Base-by-base conservation (phyloP, 2,888 invertebrate genomes). In the Synanthedon myopaeformis region DNA sequence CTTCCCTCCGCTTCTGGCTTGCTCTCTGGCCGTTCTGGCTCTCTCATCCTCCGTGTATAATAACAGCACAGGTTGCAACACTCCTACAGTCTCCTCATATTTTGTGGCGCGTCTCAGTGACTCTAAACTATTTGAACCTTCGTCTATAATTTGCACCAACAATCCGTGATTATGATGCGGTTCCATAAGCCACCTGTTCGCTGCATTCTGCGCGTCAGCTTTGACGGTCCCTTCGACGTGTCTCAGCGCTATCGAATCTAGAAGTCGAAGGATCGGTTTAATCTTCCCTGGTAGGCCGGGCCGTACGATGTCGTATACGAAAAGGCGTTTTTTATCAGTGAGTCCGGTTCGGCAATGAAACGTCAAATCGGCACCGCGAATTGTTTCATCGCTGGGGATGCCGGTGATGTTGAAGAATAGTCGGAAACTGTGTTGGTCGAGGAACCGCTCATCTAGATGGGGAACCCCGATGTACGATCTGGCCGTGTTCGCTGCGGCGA, bases 131-230 rank as follows among this genome's bases (percentile, higher is more conserved):
- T 82, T 78, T 58, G 76, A 76, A 61, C 72, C 82, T 58, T 82
- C 79, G 57, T 82, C 79, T 61, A 95, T 89, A 58, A 95, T 90
- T 72, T 92, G 90, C 65, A 96, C 90, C 66, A 95, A 79, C 52
- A 97, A 88, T 54, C 97, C 97, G 77, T 95, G 91, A 86, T 97
- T 97, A 57, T 90, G 85, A 58, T 89, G 83, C 19, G 94, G 93
- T 70, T 91, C 89, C 51, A 88, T 82, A 67, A 94, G 82, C 98
- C 98, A 98, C 70, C 96, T 90, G 63, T 93, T 91, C 54, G 95
- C 94, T 41, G 98, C 97, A 55, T 95, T 94, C 58, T 94, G 90
- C 23, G 97, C 95, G 80, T 98, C 97, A 62, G 97, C 89, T 58
- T 90, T 92, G 54, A 96, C 88, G 66, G 90, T 90, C 8, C 82